Percentiles rank a stretch among this genome's conserved stretches.
Evolutionary conservation across 2,113 vertebrate genomes (phyloP).

Genomic region (Dipodomys merriami): DNA sequence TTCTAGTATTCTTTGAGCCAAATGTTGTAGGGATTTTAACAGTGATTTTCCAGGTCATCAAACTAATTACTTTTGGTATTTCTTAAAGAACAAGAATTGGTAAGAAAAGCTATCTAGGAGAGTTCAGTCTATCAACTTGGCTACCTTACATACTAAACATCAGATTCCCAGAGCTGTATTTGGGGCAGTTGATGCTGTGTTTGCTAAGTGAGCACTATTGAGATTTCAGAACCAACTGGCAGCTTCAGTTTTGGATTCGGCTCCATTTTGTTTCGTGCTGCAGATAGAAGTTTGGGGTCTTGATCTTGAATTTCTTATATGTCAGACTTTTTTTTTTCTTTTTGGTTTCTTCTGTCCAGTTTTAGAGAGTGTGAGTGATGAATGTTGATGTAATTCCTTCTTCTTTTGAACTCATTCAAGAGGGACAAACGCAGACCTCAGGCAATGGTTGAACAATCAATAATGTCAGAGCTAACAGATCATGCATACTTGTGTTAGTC

Average conservation of each 20-base stretch:
- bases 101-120: conserved; percentile 48
- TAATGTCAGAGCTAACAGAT: background rate
- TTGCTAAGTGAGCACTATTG: conserved; percentile 17
- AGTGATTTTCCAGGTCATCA: conserved; percentile 65
- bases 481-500: no score
- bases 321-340: background rate
- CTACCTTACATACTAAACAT: conserved; percentile 14
- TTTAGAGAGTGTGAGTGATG: background rate
- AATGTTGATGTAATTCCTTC: background rate
- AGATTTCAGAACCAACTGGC: background rate
- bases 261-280: conserved; percentile 18
- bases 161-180: background rate
- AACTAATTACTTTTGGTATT: conserved; percentile 49
- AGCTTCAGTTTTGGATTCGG: conserved; percentile 24
- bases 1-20: conserved; percentile 45
- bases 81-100: conserved; percentile 26
- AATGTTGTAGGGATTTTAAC: conserved; percentile 46
- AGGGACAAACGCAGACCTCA: background rate
- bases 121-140: background rate
- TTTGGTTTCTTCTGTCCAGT: background rate
- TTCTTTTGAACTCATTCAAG: background rate
- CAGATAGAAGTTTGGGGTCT: background rate
- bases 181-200: conserved; percentile 35
- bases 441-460: background rate
- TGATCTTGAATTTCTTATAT: conserved; percentile 42